These are phyloP conservation scores for Tipula unca DNA, from an alignment of 2,888 invertebrate genomes.

Conservation along the genomic window DNA sequence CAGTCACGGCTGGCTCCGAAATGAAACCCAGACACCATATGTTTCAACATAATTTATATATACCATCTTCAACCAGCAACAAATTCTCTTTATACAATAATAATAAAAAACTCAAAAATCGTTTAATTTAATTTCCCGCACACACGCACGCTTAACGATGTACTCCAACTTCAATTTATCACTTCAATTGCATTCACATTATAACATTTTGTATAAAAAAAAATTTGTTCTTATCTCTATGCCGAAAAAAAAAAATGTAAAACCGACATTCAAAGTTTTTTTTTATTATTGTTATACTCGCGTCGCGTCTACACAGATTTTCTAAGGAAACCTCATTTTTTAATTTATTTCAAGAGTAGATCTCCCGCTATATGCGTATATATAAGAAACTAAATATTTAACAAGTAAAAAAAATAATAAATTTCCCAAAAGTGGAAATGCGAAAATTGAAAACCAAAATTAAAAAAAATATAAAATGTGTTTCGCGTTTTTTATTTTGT, in stretches of 20 bases:
- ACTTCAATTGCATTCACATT: neutral
- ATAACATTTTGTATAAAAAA: too few species aligned
- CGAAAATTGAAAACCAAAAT: neutral
- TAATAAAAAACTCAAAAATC: neutral
- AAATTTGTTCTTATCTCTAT: neutral
- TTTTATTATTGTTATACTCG: neutral
- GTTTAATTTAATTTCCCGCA: neutral
- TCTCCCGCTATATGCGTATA: neutral
- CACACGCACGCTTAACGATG: neutral
- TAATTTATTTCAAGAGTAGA: neutral
- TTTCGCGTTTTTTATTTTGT: neutral
- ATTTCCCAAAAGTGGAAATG: neutral
- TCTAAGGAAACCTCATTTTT: neutral
- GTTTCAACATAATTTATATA: neutral
- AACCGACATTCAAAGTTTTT: neutral
- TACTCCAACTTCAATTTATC: neutral
- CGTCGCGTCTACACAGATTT: too few species aligned
- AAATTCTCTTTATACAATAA: neutral
- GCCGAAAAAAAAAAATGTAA: neutral
- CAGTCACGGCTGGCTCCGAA: neutral
- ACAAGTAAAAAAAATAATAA: neutral
- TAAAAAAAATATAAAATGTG: neutral
- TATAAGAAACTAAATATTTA: neutral
- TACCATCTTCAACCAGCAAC: neutral
- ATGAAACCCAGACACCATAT: neutral